Evolutionary conservation across 2,797 vertebrate species (phyloP), one percentile per base, ranked within the genome.

Genomic region (Enteromius radiatus): DNA sequence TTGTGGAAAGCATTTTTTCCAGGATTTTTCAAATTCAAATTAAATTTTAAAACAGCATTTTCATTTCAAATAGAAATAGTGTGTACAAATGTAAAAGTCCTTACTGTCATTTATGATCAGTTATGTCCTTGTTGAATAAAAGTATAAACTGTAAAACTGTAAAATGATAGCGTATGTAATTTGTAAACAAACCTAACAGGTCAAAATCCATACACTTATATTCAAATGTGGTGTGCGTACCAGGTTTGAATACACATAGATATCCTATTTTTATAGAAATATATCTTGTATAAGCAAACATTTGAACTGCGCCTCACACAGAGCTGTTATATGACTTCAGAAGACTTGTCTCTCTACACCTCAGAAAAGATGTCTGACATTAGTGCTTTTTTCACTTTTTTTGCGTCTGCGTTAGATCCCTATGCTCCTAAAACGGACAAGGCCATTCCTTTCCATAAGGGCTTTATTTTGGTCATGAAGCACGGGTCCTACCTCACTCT

Each of bases 401-500:
- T 45, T 56, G 23, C 78, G 0, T 54, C 86, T 75, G 76, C 83
- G 45, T 68, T 84, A 99, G 98, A 97, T 90, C 93, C 95, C 0
- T 97, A 96, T 7, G 87, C 91, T 70, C 85, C 93, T 1, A 93
- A 90, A 86, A 95, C 96, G 0, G 95, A 96, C 87, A 95, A 94
- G 89, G 91, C 93, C 86, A 92, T 97, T 86, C 91, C 96, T 10
- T 99, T 99, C 88, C 93, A 95, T 80, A 91, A 94, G 83, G 97
- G 97, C 84, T 96, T 99, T 85, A 84, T 93, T 86, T 93, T 96
- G 91, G 97, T 97, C 63, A 94, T 97, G 95, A 94, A 92, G 85
- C 95, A 98, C 0, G 92, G 95, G 0, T 97, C 98, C 0, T 99
- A 98, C 81, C 90, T 97, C 89, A 98, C 91, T n/a, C 94, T 99